Evolutionary conservation across 2,113 vertebrate species (phyloP).

Genomic region (Pluvialis apricaria): DNA sequence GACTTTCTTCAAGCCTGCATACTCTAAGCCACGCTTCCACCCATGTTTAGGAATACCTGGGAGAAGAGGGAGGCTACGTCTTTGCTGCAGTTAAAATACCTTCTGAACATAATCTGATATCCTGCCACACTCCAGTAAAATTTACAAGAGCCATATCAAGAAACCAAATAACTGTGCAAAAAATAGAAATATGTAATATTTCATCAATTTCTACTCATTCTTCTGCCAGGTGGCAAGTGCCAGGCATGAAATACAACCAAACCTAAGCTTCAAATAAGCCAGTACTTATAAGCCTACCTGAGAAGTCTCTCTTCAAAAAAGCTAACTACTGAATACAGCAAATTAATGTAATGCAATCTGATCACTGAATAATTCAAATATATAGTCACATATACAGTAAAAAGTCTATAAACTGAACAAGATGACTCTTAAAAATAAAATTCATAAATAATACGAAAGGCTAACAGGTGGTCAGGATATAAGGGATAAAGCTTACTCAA

Average conservation of each 20-base stretch:
- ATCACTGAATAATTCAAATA: not conserved
- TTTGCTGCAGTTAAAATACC: not conserved
- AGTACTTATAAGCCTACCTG: not conserved
- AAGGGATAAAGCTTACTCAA: not conserved
- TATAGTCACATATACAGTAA: not conserved
- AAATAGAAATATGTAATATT: not conserved
- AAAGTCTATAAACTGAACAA: not conserved
- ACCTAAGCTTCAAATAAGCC: not conserved
- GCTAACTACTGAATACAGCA: not conserved
- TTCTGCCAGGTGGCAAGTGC: not conserved
- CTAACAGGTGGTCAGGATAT: not conserved
- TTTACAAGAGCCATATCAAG: not conserved
- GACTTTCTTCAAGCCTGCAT: not conserved
- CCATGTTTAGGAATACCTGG: not conserved
- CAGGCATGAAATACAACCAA: not conserved
- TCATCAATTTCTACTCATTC: not conserved
- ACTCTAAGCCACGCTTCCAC: not conserved
- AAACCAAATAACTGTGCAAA: not conserved
- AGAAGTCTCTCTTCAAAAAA: not conserved
- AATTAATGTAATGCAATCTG: not conserved
- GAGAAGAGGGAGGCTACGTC: not conserved
- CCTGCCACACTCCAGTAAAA: not conserved
- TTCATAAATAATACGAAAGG: not conserved
- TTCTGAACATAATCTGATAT: not conserved
- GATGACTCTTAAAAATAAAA: not conserved